Base-by-base conservation (phyloP, 2,888 invertebrate species). In the Eilema caniola region DNA sequence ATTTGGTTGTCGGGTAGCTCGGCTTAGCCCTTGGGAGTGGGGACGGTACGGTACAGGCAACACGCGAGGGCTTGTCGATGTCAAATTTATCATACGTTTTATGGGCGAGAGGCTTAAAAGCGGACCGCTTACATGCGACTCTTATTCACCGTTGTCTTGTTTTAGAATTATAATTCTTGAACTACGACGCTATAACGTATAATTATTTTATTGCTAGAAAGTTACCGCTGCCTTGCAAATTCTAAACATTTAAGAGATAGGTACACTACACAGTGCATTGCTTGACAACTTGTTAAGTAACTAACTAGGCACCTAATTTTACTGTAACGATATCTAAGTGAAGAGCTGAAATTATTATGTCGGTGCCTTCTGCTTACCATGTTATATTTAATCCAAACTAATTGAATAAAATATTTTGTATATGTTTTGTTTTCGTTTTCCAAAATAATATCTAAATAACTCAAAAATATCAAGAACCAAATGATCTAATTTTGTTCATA, bases 1-100 rank as follows among this genome's bases (percentile, higher is more conserved):
- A 23, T 81, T 74, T 91, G 90, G 94, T 85, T 79, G 75, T 79
- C 74, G 74, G 77, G 74, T 75, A 78, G 85, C 81, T 73, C 81
- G 72, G 89, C 88, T 90, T 90, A 89, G 91, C 92, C 94, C 92
- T 91, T 88, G 82, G 84, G 87, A 90, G 92, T 91, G 93, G 93
- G 93, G 93, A 92, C 88, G 88, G 88, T 90, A 90, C 91, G 91
- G 93, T 90, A 90, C 89, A 83, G 82, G 79, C 80, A 87, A 88
- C 93, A 92, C 92, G 94, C 93, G 89, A 93, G 91, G 92, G 92
- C 90, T 88, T 93, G 92, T 90, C 91, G 89, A 88, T 92, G 88
- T 88, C 88, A 87, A 87, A 93, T 95, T 86, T 90, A 93, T 95
- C 95, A 95, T 93, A 92, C 89, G 92, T 91, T 95, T 95, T 95